Base-by-base conservation (phyloP, 2,113 vertebrate species). In the Plecturocebus donacophilus region DNA sequence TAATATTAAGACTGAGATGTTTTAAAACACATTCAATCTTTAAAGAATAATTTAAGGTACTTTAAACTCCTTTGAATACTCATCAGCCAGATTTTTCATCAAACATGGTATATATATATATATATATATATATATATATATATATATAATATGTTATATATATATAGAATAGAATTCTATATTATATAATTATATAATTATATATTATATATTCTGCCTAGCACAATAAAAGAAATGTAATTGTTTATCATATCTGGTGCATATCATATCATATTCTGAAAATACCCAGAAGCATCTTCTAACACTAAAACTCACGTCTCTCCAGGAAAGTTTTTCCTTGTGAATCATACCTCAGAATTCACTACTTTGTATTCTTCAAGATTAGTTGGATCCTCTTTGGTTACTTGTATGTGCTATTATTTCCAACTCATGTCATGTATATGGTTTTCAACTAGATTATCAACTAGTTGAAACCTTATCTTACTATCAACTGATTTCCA, bases 41-140 rank as follows among this genome's bases (percentile, higher is more conserved):
- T 80, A 45, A 86, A 87, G 11, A 76, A 87, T 52, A 56, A 89
- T 35, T 86, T 91, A 87, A 70, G 76, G 30, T 88, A 94, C 49
- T 76, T 84, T 61, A 83, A 85, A 95, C 9, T 92, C 14, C 38
- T 73, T 54, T 87, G 17, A 89, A 75, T n/a, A 73, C 19, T 38
- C 40, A 70, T 6, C 8, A 64, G 32, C 54, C 35, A n/a, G 47
- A 32, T 70, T 83, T 82, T 81, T 52, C 58, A 87, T 79, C 54
- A 77, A 84, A 91, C 11, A 77, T 7, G 3, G 32, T 88, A 38
- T 83, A 77, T 3, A 90, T 49, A 90, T 49, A 76, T 30, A 76
- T 10, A 82, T 52, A 64, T 70, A 82, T 52, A 64, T 70, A 82
- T 52, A 64, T 70, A 82, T 52, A 64, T 70, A 82, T 52, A 64